A percentile compares a stretch with the other conserved stretches of the same genome.
Conservation (phyloP, 1,140 invertebrate species). For the Drosophila subpulchrella region DNA sequence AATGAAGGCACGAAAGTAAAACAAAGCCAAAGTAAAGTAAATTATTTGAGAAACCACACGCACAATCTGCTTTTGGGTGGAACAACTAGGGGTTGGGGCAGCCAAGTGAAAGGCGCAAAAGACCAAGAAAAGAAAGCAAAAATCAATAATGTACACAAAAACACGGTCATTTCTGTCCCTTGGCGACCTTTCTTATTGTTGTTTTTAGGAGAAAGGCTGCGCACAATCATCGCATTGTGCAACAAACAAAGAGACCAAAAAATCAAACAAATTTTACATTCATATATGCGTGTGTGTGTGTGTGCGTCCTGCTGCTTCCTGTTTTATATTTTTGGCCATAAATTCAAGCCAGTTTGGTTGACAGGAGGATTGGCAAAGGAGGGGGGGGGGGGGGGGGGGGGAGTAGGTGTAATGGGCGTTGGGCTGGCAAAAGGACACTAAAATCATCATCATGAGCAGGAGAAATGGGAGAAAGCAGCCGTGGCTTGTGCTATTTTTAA, state of each 20-base stretch:
- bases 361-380: too few species aligned
- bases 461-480: constrained; percentile 48
- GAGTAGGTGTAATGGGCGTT: constrained; percentile 51
- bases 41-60: constrained; percentile 74
- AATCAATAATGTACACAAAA: constrained; percentile 78
- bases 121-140: constrained; percentile 66
- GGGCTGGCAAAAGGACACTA: constrained; percentile 77
- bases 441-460: constrained; percentile 46
- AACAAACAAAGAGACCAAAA: constrained; percentile 52
- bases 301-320: constrained; percentile 50
- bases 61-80: constrained; percentile 50
- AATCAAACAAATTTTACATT: constrained; percentile 68
- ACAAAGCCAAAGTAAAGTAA: constrained; percentile 73
- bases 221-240: constrained; percentile 68
- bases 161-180: constrained; percentile 67
- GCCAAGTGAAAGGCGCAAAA: constrained; percentile 53
- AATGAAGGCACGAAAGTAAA: constrained; percentile 68
- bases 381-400: background rate
- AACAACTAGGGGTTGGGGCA: background rate
- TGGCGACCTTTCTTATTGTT: constrained; percentile 53
- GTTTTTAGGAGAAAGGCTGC: constrained; percentile 37
- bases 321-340: constrained; percentile 75
- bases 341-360: constrained; percentile 71
- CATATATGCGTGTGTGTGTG: constrained; percentile 21
- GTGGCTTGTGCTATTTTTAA: constrained; percentile 81